Conservation (phyloP, 2,888 invertebrate genomes). For the Hesperia comma region DNA sequence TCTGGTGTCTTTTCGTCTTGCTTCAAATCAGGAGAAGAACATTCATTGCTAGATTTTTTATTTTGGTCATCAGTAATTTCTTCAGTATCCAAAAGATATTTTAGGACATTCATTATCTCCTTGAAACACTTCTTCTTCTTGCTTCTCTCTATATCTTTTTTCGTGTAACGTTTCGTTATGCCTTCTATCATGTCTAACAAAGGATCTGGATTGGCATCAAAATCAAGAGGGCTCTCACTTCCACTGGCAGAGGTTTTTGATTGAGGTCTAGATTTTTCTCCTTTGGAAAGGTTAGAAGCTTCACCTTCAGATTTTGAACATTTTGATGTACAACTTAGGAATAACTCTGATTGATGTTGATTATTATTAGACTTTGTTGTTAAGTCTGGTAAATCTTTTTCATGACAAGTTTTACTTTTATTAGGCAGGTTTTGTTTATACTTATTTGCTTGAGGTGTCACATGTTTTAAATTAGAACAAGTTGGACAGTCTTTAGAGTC, state of each 20-base stretch:
- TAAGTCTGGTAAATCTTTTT: constrained; percentile 3
- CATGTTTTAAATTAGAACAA: neutral
- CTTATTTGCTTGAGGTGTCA: neutral
- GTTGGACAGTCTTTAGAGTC: neutral
- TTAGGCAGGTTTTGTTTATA: neutral
- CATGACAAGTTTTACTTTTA: neutral
- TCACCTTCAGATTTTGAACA: constrained; percentile 2
- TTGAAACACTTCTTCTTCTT: constrained; percentile 73
- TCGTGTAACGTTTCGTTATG: constrained; percentile 74
- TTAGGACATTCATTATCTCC: constrained; percentile 70
- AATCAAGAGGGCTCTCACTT: constrained; percentile 45
- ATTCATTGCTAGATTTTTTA: constrained; percentile 38
- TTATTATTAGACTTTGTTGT: constrained; percentile 5
- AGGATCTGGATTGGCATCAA: constrained; percentile 51
- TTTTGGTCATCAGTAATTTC: constrained; percentile 55
- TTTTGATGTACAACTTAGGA: constrained; percentile 15
- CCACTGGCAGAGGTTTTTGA: constrained; percentile 38
- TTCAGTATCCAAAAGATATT: constrained; percentile 74
- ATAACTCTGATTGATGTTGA: constrained; percentile 5
- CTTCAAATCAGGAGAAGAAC: constrained; percentile 11
- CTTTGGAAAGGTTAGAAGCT: constrained; percentile 1
- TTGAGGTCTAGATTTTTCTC: constrained; percentile 27
- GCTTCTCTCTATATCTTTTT: constrained; percentile 61
- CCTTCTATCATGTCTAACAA: constrained; percentile 68
- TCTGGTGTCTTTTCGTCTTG: constrained; percentile 37